Evolutionary conservation across 2,113 vertebrate species (phyloP).

Genomic region (Eupsittula cactorum): DNA sequence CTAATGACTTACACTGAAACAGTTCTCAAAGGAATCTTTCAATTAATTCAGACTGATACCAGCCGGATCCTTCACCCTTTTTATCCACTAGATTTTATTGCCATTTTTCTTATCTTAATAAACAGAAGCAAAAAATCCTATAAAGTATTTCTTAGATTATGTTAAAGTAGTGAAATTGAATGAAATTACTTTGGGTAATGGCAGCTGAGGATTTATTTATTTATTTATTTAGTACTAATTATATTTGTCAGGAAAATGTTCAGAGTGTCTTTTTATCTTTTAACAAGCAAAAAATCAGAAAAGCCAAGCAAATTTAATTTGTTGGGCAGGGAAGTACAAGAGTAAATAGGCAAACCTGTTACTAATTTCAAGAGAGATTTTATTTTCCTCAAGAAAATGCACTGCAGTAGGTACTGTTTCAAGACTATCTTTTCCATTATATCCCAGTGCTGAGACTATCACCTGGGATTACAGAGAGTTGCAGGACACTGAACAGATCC

Average conservation of each 20-base stretch:
- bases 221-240: background rate
- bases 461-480: background rate
- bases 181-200: background rate
- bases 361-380: background rate
- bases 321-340: background rate
- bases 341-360: background rate
- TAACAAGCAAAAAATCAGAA: background rate
- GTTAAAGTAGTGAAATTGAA: background rate
- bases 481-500: background rate
- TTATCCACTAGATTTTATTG: background rate
- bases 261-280: background rate
- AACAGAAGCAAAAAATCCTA: background rate
- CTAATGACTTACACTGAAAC: background rate
- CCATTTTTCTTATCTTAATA: constrained; percentile 4
- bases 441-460: background rate
- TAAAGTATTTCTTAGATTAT: background rate
- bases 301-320: background rate
- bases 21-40: background rate
- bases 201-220: background rate
- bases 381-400: background rate
- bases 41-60: constrained; percentile 16
- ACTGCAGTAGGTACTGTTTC: background rate
- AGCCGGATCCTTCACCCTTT: background rate
- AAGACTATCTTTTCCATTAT: background rate
- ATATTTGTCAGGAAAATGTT: background rate